Evolutionary conservation across 2,113 vertebrate genomes (phyloP), one percentile per base, ranked within the genome.

Genomic region (Equus quagga): DNA sequence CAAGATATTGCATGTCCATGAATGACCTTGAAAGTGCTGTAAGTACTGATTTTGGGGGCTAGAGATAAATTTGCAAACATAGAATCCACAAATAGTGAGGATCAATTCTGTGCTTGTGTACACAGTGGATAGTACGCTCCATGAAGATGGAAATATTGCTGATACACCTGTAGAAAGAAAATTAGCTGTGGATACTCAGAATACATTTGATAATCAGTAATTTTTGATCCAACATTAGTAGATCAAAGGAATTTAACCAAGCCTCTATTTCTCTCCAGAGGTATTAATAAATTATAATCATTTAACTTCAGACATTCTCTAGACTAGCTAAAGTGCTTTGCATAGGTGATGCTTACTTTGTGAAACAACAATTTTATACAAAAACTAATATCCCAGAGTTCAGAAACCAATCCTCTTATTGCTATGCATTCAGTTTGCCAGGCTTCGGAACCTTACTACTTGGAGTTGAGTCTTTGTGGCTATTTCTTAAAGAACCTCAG

Each of bases 241-340:
- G 51, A 49, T 76, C 15, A 70, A 79, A 88, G 15, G 11, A 75
- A 82, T 92, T 92, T 78, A 94, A 62, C 67, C 67, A 85, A 93
- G 41, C 18, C 41, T 69, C 60, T 83, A 5, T 64, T 95, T 88
- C 51, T 96, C 60, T 89, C 44, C 10, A 69, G 36, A 84, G 28
- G 23, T 91, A 13, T 85, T 88, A 69, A 49, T 92, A 80, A 78
- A 17, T 90, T 78, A 80, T 15, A 84, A 62, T 49, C 23, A 82
- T 65, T 94, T 94, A 92, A 94, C 23, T 49, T 62, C 23, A 96
- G 33, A 49, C 51, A 80, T 84, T 83, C 64, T 89, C 62, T 93
- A 91, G 69, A 54, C 54, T 51, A 91, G 23, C 46, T 83, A 54
- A 83, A 92, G 28, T 36, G 36, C 11, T 86, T 92, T 84, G 54